Conservation (phyloP, 2,113 vertebrate genomes). For the Mugil cephalus region DNA sequence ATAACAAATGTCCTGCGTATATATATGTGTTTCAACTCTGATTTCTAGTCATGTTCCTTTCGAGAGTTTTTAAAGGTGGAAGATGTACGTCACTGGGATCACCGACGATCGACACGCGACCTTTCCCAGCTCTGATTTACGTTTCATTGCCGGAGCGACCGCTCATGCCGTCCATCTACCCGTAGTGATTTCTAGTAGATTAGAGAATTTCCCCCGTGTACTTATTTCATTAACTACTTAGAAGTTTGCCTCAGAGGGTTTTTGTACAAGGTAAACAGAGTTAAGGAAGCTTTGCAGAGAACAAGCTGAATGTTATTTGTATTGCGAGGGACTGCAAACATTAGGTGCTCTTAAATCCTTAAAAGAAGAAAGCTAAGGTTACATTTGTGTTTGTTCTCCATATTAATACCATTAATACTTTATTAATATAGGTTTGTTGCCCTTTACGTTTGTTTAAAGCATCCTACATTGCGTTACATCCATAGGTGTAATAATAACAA, state of each 20-base stretch:
- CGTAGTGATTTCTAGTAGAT: constrained; percentile 57
- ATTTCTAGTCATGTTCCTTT: constrained; percentile 45
- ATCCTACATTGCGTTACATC: not conserved
- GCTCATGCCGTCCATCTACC: constrained; percentile 55
- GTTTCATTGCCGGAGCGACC: constrained; percentile 57
- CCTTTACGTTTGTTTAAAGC: not conserved
- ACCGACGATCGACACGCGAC: constrained; percentile 32
- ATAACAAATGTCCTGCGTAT: constrained; percentile 47
- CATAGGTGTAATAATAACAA: not conserved
- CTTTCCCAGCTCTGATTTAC: constrained; percentile 54
- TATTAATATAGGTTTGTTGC: not conserved
- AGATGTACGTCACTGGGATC: constrained; percentile 14
- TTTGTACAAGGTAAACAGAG: constrained; percentile 59
- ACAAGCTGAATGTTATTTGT: constrained; percentile 58
- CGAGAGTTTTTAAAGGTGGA: constrained; percentile 34
- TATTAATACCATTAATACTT: not conserved
- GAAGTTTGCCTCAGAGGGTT: constrained; percentile 66
- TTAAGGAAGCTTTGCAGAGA: constrained; percentile 52
- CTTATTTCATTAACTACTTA: constrained; percentile 66
- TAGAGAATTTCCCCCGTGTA: constrained; percentile 57
- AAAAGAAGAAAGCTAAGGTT: constrained; percentile 13
- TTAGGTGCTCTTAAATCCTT: constrained; percentile 50
- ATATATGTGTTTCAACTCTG: constrained; percentile 19
- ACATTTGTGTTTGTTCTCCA: constrained; percentile 7
- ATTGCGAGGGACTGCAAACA: constrained; percentile 37